A percentile compares a stretch with the other conserved stretches of the same genome.
These are phyloP conservation scores for Torymus aiolomorphi DNA, from an alignment of 2,888 invertebrate genomes.

Conservation along the genomic window DNA sequence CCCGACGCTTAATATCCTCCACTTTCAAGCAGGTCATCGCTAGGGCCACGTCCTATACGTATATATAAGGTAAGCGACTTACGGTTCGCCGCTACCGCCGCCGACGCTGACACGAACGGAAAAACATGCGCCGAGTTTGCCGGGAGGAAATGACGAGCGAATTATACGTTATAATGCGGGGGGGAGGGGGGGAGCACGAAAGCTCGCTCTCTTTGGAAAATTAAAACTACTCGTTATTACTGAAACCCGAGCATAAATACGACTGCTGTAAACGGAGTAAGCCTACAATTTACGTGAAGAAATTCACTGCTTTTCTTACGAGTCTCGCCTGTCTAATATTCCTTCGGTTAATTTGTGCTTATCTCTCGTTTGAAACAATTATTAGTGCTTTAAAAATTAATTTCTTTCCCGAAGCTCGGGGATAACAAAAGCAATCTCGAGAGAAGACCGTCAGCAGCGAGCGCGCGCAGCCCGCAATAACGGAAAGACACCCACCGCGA, in stretches of 20 bases:
- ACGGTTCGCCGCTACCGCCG: neutral
- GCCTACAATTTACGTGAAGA: no score
- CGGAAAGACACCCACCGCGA: no score
- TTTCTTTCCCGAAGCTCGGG: neutral
- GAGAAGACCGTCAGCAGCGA: no score
- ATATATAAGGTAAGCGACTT: conserved; percentile 4
- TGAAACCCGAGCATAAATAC: no score
- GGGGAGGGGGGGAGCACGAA: conserved; percentile 9
- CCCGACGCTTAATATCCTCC: conserved; percentile 33
- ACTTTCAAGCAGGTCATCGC: conserved; percentile 36
- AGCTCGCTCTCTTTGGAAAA: conserved; percentile 5
- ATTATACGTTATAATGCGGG: neutral
- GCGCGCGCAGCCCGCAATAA: no score
- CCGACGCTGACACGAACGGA: neutral
- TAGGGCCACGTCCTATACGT: neutral
- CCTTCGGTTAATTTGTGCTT: no score
- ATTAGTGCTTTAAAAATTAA: no score
- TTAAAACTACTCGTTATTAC: neutral
- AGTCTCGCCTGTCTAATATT: no score
- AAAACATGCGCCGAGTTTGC: neutral
- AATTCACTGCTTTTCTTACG: no score
- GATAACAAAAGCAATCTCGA: no score
- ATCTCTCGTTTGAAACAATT: no score
- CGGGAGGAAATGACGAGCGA: conserved; percentile 7
- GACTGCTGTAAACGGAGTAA: no score